Evolutionary conservation across 2,888 invertebrate genomes (phyloP).

Genomic region (Drosophila borborema): DNA sequence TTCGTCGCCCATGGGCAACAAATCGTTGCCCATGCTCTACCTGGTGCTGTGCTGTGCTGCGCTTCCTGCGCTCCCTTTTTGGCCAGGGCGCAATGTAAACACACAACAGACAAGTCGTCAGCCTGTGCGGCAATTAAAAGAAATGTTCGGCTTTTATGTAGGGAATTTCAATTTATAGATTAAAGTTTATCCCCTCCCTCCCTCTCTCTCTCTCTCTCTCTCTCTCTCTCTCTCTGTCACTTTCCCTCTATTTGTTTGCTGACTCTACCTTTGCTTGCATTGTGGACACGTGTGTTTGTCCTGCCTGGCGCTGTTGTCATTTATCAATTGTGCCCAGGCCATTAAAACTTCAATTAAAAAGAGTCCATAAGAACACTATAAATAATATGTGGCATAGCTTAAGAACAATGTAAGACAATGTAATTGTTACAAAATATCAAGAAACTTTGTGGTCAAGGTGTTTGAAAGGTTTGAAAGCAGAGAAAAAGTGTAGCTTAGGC

Average conservation of each 20-base stretch:
- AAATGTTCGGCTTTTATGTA: constrained; percentile 54
- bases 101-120: constrained; percentile 46
- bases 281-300: constrained; percentile 20
- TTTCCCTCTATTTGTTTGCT: background rate
- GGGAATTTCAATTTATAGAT: constrained; percentile 77
- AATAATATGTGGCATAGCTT: constrained; percentile 4
- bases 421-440: constrained; percentile 6
- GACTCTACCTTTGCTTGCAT: constrained; percentile 1
- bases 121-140: constrained; percentile 70
- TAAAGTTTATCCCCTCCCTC: constrained; percentile 46
- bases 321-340: constrained; percentile 25
- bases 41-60: background rate
- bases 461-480: background rate
- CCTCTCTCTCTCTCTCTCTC: background rate
- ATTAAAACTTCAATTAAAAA: constrained; percentile 36
- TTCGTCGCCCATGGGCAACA: constrained; percentile 66
- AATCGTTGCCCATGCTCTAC: constrained; percentile 21
- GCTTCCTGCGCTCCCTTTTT: background rate
- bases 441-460: background rate
- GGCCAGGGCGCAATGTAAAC: constrained; percentile 58
- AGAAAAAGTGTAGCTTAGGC: background rate
- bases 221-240: background rate
- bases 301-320: constrained; percentile 19
- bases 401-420: constrained; percentile 10
- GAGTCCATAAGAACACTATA: constrained; percentile 9